Evolutionary conservation across 2,888 invertebrate species (phyloP).

Genomic region (Cantharis rustica): DNA sequence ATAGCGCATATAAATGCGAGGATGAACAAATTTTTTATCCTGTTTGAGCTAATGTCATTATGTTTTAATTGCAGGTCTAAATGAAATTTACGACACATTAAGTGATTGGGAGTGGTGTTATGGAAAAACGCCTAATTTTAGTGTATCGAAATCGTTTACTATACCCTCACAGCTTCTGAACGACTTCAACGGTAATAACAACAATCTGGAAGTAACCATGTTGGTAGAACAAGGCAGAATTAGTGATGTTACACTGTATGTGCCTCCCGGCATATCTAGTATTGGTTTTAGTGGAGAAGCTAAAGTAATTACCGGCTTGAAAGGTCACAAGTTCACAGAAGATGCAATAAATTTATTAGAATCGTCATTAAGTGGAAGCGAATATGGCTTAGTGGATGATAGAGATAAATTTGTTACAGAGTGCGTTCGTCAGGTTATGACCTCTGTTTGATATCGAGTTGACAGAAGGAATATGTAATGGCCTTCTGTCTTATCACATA

Average conservation of each 20-base stretch:
- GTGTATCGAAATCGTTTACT: slow-evolving; percentile 68
- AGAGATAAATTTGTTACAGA: slow-evolving; percentile 67
- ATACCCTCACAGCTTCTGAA: slow-evolving; percentile 62
- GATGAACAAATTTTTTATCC: not conserved
- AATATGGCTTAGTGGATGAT: slow-evolving; percentile 52
- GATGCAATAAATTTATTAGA: slow-evolving; percentile 66
- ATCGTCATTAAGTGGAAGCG: slow-evolving; percentile 44
- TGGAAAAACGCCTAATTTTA: slow-evolving; percentile 86
- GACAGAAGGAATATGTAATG: slow-evolving; percentile 26
- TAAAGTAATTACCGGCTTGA: slow-evolving; percentile 65
- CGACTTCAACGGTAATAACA: slow-evolving; percentile 49
- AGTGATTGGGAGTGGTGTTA: slow-evolving; percentile 87
- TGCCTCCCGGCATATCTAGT: slow-evolving; percentile 65
- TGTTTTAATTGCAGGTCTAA: slow-evolving; percentile 64
- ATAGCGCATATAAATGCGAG: not conserved
- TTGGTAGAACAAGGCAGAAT: slow-evolving; percentile 69
- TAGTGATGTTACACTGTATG: slow-evolving; percentile 66
- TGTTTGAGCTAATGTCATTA: not conserved
- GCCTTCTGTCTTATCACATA: slow-evolving; percentile 12
- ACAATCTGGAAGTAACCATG: slow-evolving; percentile 66
- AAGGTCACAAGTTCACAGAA: slow-evolving; percentile 69
- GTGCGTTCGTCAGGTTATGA: slow-evolving; percentile 67
- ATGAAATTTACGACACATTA: slow-evolving; percentile 70
- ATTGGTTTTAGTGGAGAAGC: slow-evolving; percentile 68
- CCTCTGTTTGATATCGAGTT: slow-evolving; percentile 53